These are phyloP conservation scores for Clarias pachynema DNA, from an alignment of 2,797 vertebrate genomes.

Conservation along the genomic window DNA sequence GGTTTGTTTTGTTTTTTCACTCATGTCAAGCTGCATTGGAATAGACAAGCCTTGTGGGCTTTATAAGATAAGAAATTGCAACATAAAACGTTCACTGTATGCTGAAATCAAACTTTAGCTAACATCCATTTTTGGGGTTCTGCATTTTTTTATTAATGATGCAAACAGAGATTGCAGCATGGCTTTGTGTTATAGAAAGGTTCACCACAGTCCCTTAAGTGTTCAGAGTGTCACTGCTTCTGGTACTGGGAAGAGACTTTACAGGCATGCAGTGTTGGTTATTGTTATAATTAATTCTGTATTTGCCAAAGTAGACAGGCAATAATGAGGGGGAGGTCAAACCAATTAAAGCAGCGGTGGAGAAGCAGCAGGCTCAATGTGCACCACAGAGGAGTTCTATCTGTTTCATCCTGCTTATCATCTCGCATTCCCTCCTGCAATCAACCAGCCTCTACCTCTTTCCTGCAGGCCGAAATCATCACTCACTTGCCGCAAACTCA, in stretches of 20 bases:
- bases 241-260: slow-evolving; percentile 5
- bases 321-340: slow-evolving; percentile 67
- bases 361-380: slow-evolving; percentile 68
- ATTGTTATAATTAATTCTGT: slow-evolving; percentile 41
- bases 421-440: slow-evolving; percentile 50
- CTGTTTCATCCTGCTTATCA: slow-evolving; percentile 70
- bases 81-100: neutral
- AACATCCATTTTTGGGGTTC: neutral
- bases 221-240: neutral
- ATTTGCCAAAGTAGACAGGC: slow-evolving; percentile 52
- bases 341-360: slow-evolving; percentile 71
- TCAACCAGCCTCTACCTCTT: slow-evolving; percentile 69
- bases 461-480: slow-evolving; percentile 56
- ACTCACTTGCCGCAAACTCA: slow-evolving; percentile 62
- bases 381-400: slow-evolving; percentile 66
- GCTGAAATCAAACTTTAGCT: neutral
- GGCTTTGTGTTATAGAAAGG: neutral
- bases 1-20: neutral
- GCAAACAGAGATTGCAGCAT: neutral
- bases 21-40: neutral
- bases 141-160: neutral
- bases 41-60: slow-evolving; percentile 15
- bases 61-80: neutral
- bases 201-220: neutral
- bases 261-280: neutral